phyloP scores from a whole-genome alignment of 2,113 vertebrate genomes.

The Actinemys pallida region DNA sequence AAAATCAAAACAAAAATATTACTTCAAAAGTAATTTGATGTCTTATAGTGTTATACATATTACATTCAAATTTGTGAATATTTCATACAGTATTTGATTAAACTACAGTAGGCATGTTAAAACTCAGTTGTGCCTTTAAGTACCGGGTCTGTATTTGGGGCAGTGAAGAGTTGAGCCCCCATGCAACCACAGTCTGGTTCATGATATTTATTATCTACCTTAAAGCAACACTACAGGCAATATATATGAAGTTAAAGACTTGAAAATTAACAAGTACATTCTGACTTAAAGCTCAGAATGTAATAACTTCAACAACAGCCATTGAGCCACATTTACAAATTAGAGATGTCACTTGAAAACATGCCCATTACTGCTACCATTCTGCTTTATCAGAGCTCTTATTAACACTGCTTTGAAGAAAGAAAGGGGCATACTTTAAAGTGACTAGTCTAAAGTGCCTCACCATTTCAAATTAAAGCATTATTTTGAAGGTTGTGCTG shows the following conservation, averaged over 20 bases:
- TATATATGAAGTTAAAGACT: background rate
- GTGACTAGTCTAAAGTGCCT: constrained; percentile 13
- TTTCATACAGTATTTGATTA: background rate
- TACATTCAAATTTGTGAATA: background rate
- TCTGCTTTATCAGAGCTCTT: constrained; percentile 17
- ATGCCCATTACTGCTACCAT: background rate
- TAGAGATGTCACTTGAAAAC: constrained; percentile 58
- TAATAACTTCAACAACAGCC: background rate
- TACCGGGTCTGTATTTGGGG: background rate
- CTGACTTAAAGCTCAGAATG: constrained; percentile 18
- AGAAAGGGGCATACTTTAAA: constrained; percentile 35
- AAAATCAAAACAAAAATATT: background rate
- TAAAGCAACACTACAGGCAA: background rate
- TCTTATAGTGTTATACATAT: background rate
- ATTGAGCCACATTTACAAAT: constrained; percentile 21
- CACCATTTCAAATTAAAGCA: constrained; percentile 49
- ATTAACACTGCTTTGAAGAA: constrained; percentile 53
- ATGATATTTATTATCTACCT: background rate
- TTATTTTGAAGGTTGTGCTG: constrained; percentile 36
- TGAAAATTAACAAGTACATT: background rate
- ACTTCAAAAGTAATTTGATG: background rate
- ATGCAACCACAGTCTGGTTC: background rate
- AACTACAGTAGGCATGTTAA: background rate
- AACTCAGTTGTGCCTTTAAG: background rate
- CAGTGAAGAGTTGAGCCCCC: background rate